Percentiles rank a stretch among this genome's conserved stretches.
phyloP scores from a whole-genome alignment of 1,140 invertebrate genomes.

The Tetramorium parvispinum region DNA sequence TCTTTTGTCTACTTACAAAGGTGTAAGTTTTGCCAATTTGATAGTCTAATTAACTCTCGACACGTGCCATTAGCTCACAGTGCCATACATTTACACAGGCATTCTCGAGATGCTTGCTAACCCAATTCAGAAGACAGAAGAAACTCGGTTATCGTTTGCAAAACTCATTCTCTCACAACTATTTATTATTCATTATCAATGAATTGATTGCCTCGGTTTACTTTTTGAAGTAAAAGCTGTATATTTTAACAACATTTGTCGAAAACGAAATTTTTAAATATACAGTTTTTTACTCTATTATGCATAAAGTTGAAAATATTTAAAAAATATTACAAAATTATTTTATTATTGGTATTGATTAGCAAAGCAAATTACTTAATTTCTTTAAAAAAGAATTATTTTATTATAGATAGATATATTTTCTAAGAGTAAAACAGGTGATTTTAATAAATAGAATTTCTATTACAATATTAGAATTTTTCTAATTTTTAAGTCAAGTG shows the following conservation, averaged over 20 bases:
- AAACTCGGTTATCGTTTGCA: background rate
- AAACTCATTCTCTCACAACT: background rate
- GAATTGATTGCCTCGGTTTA: background rate
- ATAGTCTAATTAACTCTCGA: slow-evolving; percentile 5
- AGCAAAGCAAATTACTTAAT: background rate
- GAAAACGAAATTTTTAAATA: background rate
- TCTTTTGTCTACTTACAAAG: background rate
- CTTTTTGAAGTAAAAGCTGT: background rate
- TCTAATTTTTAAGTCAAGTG: background rate
- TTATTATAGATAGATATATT: background rate
- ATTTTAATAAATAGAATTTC: background rate
- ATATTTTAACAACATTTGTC: background rate
- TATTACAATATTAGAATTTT: background rate
- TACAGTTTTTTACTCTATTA: background rate
- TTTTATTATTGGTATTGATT: background rate
- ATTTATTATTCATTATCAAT: background rate
- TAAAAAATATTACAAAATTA: background rate
- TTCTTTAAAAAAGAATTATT: background rate
- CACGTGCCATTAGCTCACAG: background rate
- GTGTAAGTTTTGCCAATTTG: background rate
- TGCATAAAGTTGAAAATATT: background rate
- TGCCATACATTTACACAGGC: slow-evolving; percentile 1
- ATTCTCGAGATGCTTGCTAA: background rate
- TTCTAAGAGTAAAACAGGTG: background rate
- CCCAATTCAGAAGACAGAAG: background rate